Conservation (phyloP, 2,113 vertebrate species). For the Oxyura jamaicensis region DNA sequence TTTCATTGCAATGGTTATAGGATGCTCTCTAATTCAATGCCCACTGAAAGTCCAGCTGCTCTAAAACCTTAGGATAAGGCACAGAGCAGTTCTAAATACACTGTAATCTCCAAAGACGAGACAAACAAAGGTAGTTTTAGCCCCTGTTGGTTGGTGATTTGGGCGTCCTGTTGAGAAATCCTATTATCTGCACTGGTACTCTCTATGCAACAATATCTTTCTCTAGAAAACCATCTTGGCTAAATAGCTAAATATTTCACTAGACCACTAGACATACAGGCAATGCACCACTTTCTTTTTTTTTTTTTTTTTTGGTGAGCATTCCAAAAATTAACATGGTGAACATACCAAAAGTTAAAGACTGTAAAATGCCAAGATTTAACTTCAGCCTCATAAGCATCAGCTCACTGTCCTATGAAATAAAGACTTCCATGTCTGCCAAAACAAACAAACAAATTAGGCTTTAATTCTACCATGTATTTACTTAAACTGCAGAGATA, state of each 20-base stretch:
- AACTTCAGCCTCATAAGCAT: neutral
- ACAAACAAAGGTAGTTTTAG: neutral
- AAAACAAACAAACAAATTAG: neutral
- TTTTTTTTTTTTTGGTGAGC: neutral
- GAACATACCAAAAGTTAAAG: neutral
- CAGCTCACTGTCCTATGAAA: neutral
- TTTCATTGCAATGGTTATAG: neutral
- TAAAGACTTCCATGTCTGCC: neutral
- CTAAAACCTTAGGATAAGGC: neutral
- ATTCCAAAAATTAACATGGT: no score
- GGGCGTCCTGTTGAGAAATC: neutral
- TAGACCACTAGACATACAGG: neutral
- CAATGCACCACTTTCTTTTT: neutral
- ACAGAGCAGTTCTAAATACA: neutral
- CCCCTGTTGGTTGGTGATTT: neutral
- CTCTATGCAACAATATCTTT: neutral
- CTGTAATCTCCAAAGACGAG: neutral
- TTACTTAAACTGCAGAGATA: neutral
- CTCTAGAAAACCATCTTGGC: neutral
- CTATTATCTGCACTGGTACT: neutral
- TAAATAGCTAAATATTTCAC: neutral
- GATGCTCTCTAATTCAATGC: fast-evolving
- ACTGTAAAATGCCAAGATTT: neutral
- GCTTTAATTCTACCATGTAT: neutral
- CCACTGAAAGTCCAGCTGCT: neutral